These are phyloP conservation scores for Apis dorsata DNA, from an alignment of 1,140 invertebrate genomes.

Conservation along the genomic window DNA sequence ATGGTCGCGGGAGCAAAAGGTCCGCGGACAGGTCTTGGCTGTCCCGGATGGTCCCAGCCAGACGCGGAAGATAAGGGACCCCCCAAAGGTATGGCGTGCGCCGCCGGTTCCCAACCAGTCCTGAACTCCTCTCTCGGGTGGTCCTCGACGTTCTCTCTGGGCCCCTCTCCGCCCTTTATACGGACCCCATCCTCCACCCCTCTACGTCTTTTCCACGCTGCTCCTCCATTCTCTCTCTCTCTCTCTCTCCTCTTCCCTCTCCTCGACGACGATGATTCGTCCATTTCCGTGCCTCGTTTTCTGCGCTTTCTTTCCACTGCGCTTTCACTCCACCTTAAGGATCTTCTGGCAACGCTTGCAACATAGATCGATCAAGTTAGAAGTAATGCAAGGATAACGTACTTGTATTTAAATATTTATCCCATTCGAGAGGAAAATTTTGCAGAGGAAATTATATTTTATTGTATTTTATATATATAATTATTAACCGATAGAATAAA, in stretches of 20 bases:
- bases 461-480: no score
- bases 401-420: no score
- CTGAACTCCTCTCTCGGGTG: constrained; percentile 78
- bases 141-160: constrained; percentile 71
- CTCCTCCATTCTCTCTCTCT: background rate
- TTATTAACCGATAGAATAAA: no score
- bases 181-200: constrained; percentile 1
- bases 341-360: no score
- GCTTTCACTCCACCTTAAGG: background rate
- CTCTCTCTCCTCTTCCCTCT: background rate
- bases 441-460: no score
- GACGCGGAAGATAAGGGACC: constrained; percentile 78
- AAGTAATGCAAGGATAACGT: no score
- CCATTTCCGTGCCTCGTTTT: background rate
- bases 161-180: constrained; percentile 56
- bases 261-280: background rate
- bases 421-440: no score
- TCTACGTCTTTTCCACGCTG: constrained; percentile 14
- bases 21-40: constrained; percentile 70
- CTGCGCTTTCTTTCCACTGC: background rate
- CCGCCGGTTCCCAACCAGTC: constrained; percentile 75
- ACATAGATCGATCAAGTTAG: no score
- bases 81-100: constrained; percentile 77
- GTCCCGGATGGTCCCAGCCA: constrained; percentile 66
- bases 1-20: constrained; percentile 58